These are phyloP conservation scores for Toxotes lorentzi DNA, from an alignment of 2,797 vertebrate genomes.

Conservation along the genomic window DNA sequence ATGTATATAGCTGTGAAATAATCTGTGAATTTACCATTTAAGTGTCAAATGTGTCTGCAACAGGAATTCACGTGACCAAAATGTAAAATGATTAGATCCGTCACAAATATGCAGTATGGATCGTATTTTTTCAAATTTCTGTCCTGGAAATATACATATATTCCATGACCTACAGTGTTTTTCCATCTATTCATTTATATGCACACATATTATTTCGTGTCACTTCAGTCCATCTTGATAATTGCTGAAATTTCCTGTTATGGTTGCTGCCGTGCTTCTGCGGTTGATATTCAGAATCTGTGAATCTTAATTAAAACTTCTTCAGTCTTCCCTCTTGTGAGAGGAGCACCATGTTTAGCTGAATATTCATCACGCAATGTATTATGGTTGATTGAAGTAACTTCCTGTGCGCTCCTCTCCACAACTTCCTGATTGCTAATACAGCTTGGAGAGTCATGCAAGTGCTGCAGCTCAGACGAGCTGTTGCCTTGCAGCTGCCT, in stretches of 20 bases:
- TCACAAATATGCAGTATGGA: background rate
- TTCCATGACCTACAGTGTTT: background rate
- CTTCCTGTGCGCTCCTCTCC: slow-evolving; percentile 67
- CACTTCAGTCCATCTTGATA: slow-evolving; percentile 29
- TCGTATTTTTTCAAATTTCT: background rate
- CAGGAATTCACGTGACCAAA: background rate
- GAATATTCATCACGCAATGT: slow-evolving; percentile 69
- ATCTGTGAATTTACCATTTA: background rate
- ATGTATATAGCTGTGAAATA: background rate
- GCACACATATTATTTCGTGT: slow-evolving; percentile 17
- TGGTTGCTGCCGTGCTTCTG: slow-evolving; percentile 16
- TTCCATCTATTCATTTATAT: slow-evolving; percentile 20
- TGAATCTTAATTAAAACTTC: slow-evolving; percentile 67
- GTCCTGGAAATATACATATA: slow-evolving; percentile 1
- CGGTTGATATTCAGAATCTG: slow-evolving; percentile 52
- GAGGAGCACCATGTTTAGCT: slow-evolving; percentile 50
- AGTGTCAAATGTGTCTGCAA: background rate
- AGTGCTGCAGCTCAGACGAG: slow-evolving; percentile 35
- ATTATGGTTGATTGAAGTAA: slow-evolving; percentile 68
- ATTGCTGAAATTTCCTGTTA: slow-evolving; percentile 62
- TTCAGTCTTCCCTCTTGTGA: slow-evolving; percentile 54
- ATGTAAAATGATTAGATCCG: background rate
- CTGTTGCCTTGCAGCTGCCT: slow-evolving; percentile 70
- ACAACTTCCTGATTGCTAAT: slow-evolving; percentile 72
- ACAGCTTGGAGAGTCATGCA: slow-evolving; percentile 52